These are phyloP conservation scores for Lepus europaeus DNA, from an alignment of 2,113 vertebrate species.

Conservation along the genomic window DNA sequence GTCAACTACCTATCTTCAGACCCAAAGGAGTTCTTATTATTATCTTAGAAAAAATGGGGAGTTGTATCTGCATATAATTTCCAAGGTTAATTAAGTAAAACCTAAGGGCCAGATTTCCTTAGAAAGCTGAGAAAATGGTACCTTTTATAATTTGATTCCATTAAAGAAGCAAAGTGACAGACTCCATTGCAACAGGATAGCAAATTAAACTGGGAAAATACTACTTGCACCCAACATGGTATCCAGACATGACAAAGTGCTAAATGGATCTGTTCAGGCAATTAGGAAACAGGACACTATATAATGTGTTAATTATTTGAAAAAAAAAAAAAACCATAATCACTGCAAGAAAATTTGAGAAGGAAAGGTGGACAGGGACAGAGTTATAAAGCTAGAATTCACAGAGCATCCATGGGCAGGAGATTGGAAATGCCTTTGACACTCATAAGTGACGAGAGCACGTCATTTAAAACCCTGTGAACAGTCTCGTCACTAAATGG, in stretches of 20 bases:
- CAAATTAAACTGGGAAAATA: conserved; percentile 13
- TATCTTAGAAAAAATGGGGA: conserved; percentile 23
- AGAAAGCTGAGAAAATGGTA: conserved; percentile 45
- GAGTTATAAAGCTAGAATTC: neutral
- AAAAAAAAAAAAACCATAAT: neutral
- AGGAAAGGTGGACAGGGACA: neutral
- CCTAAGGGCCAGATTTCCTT: conserved; percentile 14
- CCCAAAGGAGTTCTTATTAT: neutral
- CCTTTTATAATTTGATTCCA: conserved; percentile 22
- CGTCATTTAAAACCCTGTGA: neutral
- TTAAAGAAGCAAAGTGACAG: conserved; percentile 36
- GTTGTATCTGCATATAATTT: conserved; percentile 38
- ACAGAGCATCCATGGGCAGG: neutral
- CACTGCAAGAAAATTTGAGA: neutral
- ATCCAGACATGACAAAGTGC: neutral
- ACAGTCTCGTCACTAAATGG: neutral
- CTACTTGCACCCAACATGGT: neutral
- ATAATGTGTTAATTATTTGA: neutral
- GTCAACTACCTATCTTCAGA: neutral
- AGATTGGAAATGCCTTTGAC: neutral
- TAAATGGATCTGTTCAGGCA: neutral
- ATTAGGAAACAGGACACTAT: conserved; percentile 15
- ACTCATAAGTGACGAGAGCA: neutral
- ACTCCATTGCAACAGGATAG: neutral
- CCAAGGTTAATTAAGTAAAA: conserved; percentile 52